A percentile compares a stretch with the other conserved stretches of the same genome.
These are phyloP conservation scores for Microcebus jonahi DNA, from an alignment of 2,113 vertebrate genomes.

Conservation along the genomic window DNA sequence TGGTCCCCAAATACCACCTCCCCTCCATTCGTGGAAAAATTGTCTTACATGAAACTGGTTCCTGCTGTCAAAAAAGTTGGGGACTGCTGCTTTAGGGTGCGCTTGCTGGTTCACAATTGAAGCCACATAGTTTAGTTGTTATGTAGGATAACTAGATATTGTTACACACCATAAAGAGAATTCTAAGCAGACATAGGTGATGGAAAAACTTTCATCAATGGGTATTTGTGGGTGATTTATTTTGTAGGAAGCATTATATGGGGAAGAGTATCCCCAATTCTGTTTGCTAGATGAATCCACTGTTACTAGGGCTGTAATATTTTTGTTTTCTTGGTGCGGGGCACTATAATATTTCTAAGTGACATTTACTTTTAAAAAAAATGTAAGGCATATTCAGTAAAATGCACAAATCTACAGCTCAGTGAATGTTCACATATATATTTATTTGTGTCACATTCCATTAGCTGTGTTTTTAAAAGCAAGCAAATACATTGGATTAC, in stretches of 20 bases:
- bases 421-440: not conserved
- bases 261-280: not conserved
- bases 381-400: not conserved
- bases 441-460: not conserved
- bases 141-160: not conserved
- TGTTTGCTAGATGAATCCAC: not conserved
- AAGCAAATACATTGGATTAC: slow-evolving; percentile 9
- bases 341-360: not conserved
- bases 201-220: not conserved
- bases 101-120: not conserved
- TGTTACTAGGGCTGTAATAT: not conserved
- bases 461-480: not conserved
- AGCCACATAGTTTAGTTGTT: not conserved
- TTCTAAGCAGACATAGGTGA: not conserved
- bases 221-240: not conserved
- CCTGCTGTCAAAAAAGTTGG: too few relatives aligned
- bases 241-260: not conserved
- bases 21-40: too few relatives aligned
- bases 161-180: not conserved
- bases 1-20: too few relatives aligned
- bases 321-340: not conserved
- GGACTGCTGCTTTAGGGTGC: not conserved
- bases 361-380: not conserved
- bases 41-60: too few relatives aligned
- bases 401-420: not conserved